phyloP scores from a whole-genome alignment of 1,140 invertebrate genomes.

The Thaumetopoea pityocampa region DNA sequence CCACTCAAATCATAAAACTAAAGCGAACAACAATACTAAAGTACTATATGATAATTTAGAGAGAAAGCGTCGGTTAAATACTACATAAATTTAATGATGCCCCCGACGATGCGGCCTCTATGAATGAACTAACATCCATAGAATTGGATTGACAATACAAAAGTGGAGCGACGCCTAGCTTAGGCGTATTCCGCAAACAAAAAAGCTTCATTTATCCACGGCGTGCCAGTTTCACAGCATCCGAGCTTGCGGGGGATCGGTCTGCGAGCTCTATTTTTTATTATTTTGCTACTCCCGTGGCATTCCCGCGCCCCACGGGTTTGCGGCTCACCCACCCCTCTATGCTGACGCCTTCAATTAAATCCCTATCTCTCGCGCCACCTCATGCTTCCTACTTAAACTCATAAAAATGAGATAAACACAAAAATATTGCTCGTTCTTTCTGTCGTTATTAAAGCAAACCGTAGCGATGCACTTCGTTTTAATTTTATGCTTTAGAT shows the following conservation, averaged over 20 bases:
- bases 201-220: slow-evolving; percentile 72
- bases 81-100: slow-evolving; percentile 56
- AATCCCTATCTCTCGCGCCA: slow-evolving; percentile 66
- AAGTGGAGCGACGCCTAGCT: slow-evolving; percentile 63
- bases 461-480: slow-evolving; percentile 7
- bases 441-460: slow-evolving; percentile 50
- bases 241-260: slow-evolving; percentile 64
- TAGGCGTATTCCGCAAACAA: slow-evolving; percentile 70
- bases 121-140: slow-evolving; percentile 68
- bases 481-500: slow-evolving; percentile 1
- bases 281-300: slow-evolving; percentile 49
- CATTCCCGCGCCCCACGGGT: slow-evolving; percentile 25
- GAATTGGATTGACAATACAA: slow-evolving; percentile 65
- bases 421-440: slow-evolving; percentile 66
- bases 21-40: too few relatives aligned
- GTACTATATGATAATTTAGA: slow-evolving; percentile 34
- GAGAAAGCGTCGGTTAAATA: slow-evolving; percentile 31
- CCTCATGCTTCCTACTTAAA: slow-evolving; percentile 70
- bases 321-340: slow-evolving; percentile 41
- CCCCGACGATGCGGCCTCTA: slow-evolving; percentile 23
- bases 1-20: too few relatives aligned
- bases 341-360: slow-evolving; percentile 58
- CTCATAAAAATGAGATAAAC: slow-evolving; percentile 73
- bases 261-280: slow-evolving; percentile 59
- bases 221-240: slow-evolving; percentile 73